A percentile compares a stretch with the other conserved stretches of the same genome.
phyloP scores from a whole-genome alignment of 2,888 invertebrate genomes.

The Neoascia interrupta region DNA sequence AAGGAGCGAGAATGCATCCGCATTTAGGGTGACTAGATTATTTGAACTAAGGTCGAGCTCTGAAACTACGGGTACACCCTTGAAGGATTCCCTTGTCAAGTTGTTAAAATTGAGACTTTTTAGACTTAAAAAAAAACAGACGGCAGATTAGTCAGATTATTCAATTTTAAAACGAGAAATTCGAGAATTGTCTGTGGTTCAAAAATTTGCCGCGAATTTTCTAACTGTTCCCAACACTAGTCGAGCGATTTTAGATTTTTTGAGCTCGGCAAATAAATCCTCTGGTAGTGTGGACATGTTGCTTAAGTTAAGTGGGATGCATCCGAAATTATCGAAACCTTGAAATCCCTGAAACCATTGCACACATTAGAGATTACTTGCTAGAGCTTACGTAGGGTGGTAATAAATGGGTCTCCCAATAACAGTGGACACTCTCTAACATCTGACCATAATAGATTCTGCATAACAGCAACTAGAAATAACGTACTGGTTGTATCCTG shows the following conservation, averaged over 20 bases:
- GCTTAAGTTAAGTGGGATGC: slow-evolving; percentile 83
- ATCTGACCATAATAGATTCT: slow-evolving; percentile 77
- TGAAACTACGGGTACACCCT: slow-evolving; percentile 83
- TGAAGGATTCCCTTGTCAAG: slow-evolving; percentile 83
- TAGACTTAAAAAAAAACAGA: slow-evolving; percentile 83
- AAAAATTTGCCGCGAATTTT: slow-evolving; percentile 82
- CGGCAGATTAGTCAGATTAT: slow-evolving; percentile 83
- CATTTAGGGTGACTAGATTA: slow-evolving; percentile 82
- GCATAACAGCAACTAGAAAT: slow-evolving; percentile 54
- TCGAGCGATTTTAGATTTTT: slow-evolving; percentile 83
- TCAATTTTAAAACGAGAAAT: slow-evolving; percentile 84
- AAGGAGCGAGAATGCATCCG: slow-evolving; percentile 83
- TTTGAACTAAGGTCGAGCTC: slow-evolving; percentile 86
- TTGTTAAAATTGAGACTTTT: slow-evolving; percentile 83
- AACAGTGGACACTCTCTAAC: slow-evolving; percentile 78
- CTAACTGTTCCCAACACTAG: slow-evolving; percentile 83
- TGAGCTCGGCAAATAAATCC: slow-evolving; percentile 83
- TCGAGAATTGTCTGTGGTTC: slow-evolving; percentile 82
- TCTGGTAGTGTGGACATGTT: slow-evolving; percentile 83
- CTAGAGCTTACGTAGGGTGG: slow-evolving; percentile 76
- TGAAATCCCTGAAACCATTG: slow-evolving; percentile 81
- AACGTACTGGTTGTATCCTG: slow-evolving; percentile 30
- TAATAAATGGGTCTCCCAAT: slow-evolving; percentile 79
- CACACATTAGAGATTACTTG: slow-evolving; percentile 81
- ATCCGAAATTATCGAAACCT: slow-evolving; percentile 81